These are phyloP conservation scores for Craniophora ligustri DNA, from an alignment of 2,888 invertebrate species.

Conservation along the genomic window DNA sequence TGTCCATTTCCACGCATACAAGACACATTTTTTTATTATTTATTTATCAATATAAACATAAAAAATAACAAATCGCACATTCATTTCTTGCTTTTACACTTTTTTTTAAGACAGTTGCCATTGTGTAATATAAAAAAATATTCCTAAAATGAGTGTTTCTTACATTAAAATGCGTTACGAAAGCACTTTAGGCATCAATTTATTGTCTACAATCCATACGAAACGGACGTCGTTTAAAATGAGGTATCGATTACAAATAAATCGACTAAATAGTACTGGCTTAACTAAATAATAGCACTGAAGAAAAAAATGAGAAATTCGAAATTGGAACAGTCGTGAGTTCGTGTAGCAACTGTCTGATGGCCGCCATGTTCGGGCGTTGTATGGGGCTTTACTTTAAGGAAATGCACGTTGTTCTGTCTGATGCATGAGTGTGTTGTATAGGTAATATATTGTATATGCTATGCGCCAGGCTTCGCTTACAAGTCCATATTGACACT, in stretches of 20 bases:
- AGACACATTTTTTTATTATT: constrained; percentile 67
- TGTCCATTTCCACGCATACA: constrained; percentile 67
- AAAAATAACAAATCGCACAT: constrained; percentile 82
- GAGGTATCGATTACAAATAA: constrained; percentile 33
- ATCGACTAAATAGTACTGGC: constrained; percentile 36
- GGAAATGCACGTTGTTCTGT: constrained; percentile 65
- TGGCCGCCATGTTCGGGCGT: constrained; percentile 27
- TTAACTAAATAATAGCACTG: constrained; percentile 46
- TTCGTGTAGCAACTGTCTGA: constrained; percentile 59
- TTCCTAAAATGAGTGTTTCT: constrained; percentile 36
- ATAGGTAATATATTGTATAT: constrained; percentile 68
- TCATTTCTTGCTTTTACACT: constrained; percentile 68
- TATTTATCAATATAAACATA: constrained; percentile 82
- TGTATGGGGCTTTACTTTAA: constrained; percentile 47
- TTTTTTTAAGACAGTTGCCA: constrained; percentile 74
- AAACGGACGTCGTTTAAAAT: constrained; percentile 33
- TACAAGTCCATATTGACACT: constrained; percentile 85
- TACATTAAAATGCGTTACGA: constrained; percentile 23
- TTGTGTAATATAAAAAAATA: constrained; percentile 37
- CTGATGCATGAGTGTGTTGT: constrained; percentile 54
- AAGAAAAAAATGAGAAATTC: constrained; percentile 36
- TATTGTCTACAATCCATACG: constrained; percentile 57
- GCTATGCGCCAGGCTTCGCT: constrained; percentile 79
- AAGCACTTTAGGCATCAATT: constrained; percentile 55
- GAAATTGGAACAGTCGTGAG: constrained; percentile 31